Evolutionary conservation across 2,888 invertebrate genomes (phyloP).

Genomic region (Drosophila niveifrons): DNA sequence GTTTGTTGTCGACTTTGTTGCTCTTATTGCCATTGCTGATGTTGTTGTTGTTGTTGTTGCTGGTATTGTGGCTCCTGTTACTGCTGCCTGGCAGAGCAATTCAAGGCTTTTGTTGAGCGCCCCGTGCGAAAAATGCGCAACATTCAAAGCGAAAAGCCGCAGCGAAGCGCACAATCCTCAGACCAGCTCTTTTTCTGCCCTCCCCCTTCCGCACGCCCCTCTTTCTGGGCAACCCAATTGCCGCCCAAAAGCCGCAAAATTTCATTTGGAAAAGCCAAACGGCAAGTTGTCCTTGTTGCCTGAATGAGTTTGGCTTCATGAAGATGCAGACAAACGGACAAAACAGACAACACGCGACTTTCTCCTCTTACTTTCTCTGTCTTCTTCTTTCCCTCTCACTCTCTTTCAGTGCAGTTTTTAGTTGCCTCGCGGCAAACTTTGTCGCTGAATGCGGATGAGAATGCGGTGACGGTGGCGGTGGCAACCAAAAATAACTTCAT

Average conservation of each 20-base stretch:
- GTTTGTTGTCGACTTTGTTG: constrained; percentile 6
- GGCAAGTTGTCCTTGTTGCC: constrained; percentile 54
- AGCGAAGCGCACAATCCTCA: constrained; percentile 43
- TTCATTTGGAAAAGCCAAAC: constrained; percentile 66
- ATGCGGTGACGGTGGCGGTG: constrained; percentile 17
- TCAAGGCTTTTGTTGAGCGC: constrained; percentile 35
- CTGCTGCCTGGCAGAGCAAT: constrained; percentile 33
- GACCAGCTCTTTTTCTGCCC: constrained; percentile 2
- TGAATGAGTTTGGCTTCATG: constrained; percentile 37
- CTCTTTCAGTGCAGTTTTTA: constrained; percentile 27
- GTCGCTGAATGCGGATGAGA: not conserved
- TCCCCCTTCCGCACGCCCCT: not conserved
- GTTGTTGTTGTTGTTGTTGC: constrained; percentile 10
- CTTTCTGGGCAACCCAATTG: constrained; percentile 17
- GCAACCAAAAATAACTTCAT: constrained; percentile 29
- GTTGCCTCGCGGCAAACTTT: constrained; percentile 35
- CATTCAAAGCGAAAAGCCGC: constrained; percentile 50
- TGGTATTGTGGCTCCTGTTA: constrained; percentile 16
- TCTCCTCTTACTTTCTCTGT: not conserved
- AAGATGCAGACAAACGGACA: constrained; percentile 21
- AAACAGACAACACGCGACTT: not conserved
- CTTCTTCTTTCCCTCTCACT: not conserved
- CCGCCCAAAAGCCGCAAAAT: constrained; percentile 64
- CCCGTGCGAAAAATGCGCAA: constrained; percentile 46
- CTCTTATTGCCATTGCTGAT: constrained; percentile 6